Base-by-base conservation (phyloP, 2,797 vertebrate species). In the Megaceryle alcyon region DNA sequence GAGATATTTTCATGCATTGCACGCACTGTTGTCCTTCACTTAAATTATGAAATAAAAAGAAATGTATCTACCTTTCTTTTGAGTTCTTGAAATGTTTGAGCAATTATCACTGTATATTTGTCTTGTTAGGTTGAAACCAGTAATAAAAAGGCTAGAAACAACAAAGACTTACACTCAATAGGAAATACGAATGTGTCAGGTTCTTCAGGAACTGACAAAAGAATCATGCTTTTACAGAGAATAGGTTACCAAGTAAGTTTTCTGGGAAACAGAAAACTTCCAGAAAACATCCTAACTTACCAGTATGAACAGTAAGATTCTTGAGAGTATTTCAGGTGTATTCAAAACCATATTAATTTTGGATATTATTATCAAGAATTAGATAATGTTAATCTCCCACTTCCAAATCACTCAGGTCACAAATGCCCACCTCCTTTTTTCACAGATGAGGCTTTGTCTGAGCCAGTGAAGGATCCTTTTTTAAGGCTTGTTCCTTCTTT, bases 1-100 rank as follows among this genome's bases (percentile, higher is more conserved):
- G 95, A 93, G 91, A 96, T 89, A 88, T 80, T 94, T 97, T 96
- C 78, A 81, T 80, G 91, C 85, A 77, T 68, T 90, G 88, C 31
- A 61, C 25, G 56, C 86, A 81, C 41, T 22, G 82, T 22, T 88
- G 97, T 97, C 98, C 97, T 98, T 98, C 96, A 96, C 91, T 95
- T 91, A 97, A 93, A 96, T 92, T 93, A 90, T 59, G 88, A 96
- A 97, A 97, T 97, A 98, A 97, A 97, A 97, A 90, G 92, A 96
- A 97, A 97, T 92, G 81, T 87, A 94, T 97, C 96, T 97, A 91
- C 57, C 54, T 92, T 97, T 78, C 96, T 96, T 98, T 97, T 96
- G 91, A 97, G 95, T 97, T 97, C 94, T 94, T 97, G 92, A 96
- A 92, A 94, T 97, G 96, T 96, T 97, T 93, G 95, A 93, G 86